Evolutionary conservation across 1,140 invertebrate genomes (phyloP), one percentile per base, ranked within the genome.

Genomic region (Aphaenogaster floridana): DNA sequence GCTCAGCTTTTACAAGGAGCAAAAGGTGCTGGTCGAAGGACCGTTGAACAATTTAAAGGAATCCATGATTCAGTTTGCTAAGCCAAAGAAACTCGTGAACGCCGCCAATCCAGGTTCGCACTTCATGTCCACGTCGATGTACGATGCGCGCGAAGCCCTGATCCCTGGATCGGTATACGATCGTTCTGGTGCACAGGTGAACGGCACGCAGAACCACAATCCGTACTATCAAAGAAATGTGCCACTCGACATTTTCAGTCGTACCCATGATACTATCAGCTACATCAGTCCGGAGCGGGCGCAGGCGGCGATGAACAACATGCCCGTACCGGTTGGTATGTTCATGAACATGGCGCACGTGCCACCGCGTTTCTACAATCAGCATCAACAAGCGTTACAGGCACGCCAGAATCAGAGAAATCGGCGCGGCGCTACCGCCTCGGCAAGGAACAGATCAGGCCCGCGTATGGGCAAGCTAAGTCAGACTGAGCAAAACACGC

Each of bases 31-130:
- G 3, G 99, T 99, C 0, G 99, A 99, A 96, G 99, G 99, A 0
- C 99, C 99, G 0, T 95, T 99, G 11, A 99, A 98, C 86, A 99
- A 99, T 95, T 96, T 99, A 2, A 99, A 99, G 94, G 98, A 99
- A 94, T 99, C 98, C 0, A 97, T 98, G 93, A 99, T 99, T 66
- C 99, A 99, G 93, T 99, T 99, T 94, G 98, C 98, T 9, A 99
- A 99, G 95, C 99, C 99, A 8, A 99, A 99, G 94, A 99, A 99
- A 93, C 96, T 99, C 45, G 97, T 99, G 1, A 99, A 99, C 95
- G 97, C 98, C 1, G 97, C 98, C 39, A 99, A 99, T 95, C 99
- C 99, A 3, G 99, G 99, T 2, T 98, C 98, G 1, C 98, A 99
- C 93, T 99, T 99, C 92, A 99, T 99, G 99, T 98, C 98, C 17